Evolutionary conservation across 1,140 invertebrate genomes (phyloP).

Genomic region (Drosophila arizonae): DNA sequence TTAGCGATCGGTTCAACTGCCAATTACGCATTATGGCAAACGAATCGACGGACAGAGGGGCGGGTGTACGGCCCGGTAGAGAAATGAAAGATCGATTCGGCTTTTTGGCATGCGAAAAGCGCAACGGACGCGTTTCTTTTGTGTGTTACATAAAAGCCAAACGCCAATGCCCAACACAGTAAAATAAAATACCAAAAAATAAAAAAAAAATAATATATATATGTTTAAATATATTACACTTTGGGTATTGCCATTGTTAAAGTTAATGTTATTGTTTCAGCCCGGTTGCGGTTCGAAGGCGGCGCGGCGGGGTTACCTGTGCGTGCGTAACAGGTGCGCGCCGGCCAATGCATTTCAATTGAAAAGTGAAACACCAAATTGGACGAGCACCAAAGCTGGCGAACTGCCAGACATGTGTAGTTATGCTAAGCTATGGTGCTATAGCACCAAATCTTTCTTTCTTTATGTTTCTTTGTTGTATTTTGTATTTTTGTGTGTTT

Average conservation of each 20-base stretch:
- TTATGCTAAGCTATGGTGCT: not conserved
- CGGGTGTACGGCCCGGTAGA: not conserved
- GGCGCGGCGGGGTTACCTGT: not conserved
- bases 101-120: slow-evolving; percentile 44
- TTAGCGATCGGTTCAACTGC: slow-evolving; percentile 1
- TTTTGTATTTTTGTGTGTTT: no score
- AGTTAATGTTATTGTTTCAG: slow-evolving; percentile 46
- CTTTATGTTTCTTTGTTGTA: not conserved
- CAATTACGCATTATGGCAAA: slow-evolving; percentile 33
- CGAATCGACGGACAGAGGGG: not conserved
- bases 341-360: slow-evolving; percentile 44
- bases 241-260: slow-evolving; percentile 41
- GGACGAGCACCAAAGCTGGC: slow-evolving; percentile 8
- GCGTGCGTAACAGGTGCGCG: slow-evolving; percentile 49
- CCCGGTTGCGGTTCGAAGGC: slow-evolving; percentile 24
- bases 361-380: slow-evolving; percentile 43
- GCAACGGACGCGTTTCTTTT: slow-evolving; percentile 14
- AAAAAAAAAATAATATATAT: not conserved
- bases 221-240: slow-evolving; percentile 47
- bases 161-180: not conserved
- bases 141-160: slow-evolving; percentile 36
- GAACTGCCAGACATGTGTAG: slow-evolving; percentile 1
- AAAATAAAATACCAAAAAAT: slow-evolving; percentile 26
- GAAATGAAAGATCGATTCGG: slow-evolving; percentile 37
- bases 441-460: not conserved